Evolutionary conservation across 1,140 invertebrate species (phyloP).

Genomic region (Pachyrhynchus sulphureomaculatus): DNA sequence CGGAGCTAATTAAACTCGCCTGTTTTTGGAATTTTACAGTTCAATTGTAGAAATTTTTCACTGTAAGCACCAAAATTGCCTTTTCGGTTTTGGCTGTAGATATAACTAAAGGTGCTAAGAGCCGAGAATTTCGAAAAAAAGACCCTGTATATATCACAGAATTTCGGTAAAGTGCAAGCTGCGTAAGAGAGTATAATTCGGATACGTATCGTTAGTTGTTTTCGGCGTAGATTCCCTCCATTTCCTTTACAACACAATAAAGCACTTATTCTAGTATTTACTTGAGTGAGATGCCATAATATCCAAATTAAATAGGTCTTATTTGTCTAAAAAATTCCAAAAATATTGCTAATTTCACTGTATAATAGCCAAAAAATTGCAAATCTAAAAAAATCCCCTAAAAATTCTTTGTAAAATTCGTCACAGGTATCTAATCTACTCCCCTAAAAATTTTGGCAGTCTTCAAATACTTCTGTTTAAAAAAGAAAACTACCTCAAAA

Average conservation of each 20-base stretch:
- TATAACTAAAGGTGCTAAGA: constrained; percentile 7
- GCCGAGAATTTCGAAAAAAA: constrained; percentile 18
- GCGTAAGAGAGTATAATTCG: constrained; percentile 13
- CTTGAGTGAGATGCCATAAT: too few relatives aligned
- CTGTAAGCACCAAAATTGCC: background rate
- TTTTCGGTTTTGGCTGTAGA: background rate
- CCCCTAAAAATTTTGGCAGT: too few relatives aligned
- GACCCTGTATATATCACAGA: constrained; percentile 35
- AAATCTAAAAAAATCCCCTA: too few relatives aligned
- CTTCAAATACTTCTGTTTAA: too few relatives aligned
- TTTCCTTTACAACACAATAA: too few relatives aligned
- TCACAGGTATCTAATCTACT: too few relatives aligned
- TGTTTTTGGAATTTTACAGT: background rate
- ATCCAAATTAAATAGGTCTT: too few relatives aligned
- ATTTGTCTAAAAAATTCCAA: too few relatives aligned
- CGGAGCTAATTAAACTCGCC: background rate
- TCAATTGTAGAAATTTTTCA: background rate
- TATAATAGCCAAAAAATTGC: too few relatives aligned
- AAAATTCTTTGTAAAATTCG: too few relatives aligned
- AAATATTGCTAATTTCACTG: too few relatives aligned
- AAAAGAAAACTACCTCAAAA: background rate
- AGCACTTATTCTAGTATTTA: too few relatives aligned
- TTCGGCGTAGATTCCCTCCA: constrained; percentile 15
- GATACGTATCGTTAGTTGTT: constrained; percentile 24
- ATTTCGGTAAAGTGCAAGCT: constrained; percentile 21